phyloP scores from a whole-genome alignment of 2,888 invertebrate species.

The Noctuana brunneofusca region DNA sequence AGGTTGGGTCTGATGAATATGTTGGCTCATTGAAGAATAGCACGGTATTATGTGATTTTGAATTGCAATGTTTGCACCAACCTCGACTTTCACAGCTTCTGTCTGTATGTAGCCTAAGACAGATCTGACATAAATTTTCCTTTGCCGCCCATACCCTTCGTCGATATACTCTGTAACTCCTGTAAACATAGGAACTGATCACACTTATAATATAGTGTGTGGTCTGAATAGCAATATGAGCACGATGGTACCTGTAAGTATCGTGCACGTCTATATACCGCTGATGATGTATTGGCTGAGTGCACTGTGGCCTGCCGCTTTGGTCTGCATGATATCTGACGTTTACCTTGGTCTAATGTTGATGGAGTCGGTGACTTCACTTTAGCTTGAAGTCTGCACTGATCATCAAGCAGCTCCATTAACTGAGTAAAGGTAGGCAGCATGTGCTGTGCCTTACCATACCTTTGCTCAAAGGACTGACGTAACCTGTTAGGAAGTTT shows the following conservation, averaged over 20 bases:
- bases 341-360: slow-evolving; percentile 2
- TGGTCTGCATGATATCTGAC: neutral
- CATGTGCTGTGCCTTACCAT: slow-evolving; percentile 3
- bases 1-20: no score
- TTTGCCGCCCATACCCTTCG: slow-evolving; percentile 13
- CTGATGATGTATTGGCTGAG: no score
- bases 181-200: neutral
- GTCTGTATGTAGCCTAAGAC: neutral
- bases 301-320: slow-evolving; percentile 6
- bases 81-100: neutral
- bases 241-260: slow-evolving; percentile 1
- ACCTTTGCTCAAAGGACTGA: slow-evolving; percentile 14
- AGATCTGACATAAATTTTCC: neutral
- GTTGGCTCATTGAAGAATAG: no score
- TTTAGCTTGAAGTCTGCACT: slow-evolving; percentile 3
- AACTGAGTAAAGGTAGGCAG: slow-evolving; percentile 15
- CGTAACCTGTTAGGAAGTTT: slow-evolving; percentile 9
- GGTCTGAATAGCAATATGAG: slow-evolving; percentile 6
- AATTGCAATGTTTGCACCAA: slow-evolving; percentile 3
- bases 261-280: no score
- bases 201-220: slow-evolving; percentile 10
- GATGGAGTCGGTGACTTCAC: neutral
- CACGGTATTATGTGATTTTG: neutral
- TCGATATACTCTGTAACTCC: slow-evolving; percentile 10
- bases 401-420: slow-evolving; percentile 10